Evolutionary conservation across 2,797 vertebrate genomes (phyloP), one percentile per base, ranked within the genome.

Genomic region (Hydrolagus colliei): DNA sequence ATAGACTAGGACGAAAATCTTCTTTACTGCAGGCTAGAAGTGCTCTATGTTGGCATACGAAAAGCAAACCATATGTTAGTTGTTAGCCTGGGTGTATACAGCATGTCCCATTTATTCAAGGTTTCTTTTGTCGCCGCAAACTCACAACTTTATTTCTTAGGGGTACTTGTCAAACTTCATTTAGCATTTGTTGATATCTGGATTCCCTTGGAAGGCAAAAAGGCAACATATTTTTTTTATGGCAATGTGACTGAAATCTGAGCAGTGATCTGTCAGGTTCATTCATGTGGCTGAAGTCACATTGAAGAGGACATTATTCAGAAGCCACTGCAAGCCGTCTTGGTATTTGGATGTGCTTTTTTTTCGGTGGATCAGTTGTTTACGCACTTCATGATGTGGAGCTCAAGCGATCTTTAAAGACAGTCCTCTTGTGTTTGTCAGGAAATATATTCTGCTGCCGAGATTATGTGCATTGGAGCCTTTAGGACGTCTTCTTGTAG

Each of bases 131-230:
- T 96, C 95, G 95, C 94, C 95, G 91, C 96, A 96, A 93, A 94
- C 96, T 97, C 94, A 92, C 96, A 97, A 97, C 95, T 97, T 96
- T 95, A 93, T 97, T 96, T 97, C 97, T 98, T 95, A 92, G 93
- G 97, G 97, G 97, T 94, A 99, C 95, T 96, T 98, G 97, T 99
- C 98, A 98, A 96, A 96, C 92, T 94, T 93, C 94, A 98, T 98
- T 99, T 98, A 96, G 94, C 95, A 93, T 96, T 93, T 88, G 90
- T 90, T 95, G 96, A 94, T 94, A 96, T 93, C 95, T 91, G 93
- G 94, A 96, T 96, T 96, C 94, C 95, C 94, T 93, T 95, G 94
- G 93, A 94, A 89, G 93, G 96, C 95, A 97, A 95, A 96, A 94
- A 96, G 95, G 95, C 96, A 96, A 93, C 92, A 92, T 94, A 93